Evolutionary conservation across 2,797 vertebrate species (phyloP), one percentile per base, ranked within the genome.

Genomic region (Perdix hodgsoniae): DNA sequence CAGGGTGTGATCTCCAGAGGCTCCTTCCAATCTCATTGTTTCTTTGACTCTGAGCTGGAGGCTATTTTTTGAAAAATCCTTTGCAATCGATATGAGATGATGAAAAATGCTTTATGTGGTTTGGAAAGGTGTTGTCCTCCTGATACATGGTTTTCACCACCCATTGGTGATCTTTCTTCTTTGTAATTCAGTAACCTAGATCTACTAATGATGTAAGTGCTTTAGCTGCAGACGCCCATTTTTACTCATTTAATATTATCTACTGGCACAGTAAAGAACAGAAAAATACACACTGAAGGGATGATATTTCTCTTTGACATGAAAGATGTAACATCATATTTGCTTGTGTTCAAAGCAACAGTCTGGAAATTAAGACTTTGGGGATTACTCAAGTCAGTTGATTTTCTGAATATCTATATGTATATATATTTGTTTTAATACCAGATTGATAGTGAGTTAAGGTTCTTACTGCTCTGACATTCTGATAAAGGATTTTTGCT

Each of bases 401-500:
- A 19, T 37, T 59, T 86, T 87, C 11, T 1, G 57, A 69, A 22
- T 33, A 15, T 23, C 22, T 40, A 27, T 56, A 24, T 77, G 7
- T 45, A 27, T 66, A 40, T 42, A 14, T 44, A 22, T 88, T 83
- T 82, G 23, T 70, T 94, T 50, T 37, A 80, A 21, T 81, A 87
- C 44, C 63, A 83, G 86, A 64, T 71, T 67, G 60, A 61, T 67
- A 42, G 40, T 77, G 40, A 67, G 3, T 59, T 75, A 69, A 24
- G 31, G 21, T 64, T 86, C 83, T 79, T 72, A 54, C 57, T 86
- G 73, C 1, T 0, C n/a, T 88, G 77, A 78, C n/a, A 88, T 94
- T 89, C 64, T 86, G 84, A 78, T 47, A 88, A 85, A 86, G 54
- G 33, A 69, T 83, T 86, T 86, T 35, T 86, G 13, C 39, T 4